These are phyloP conservation scores for Ridgeia piscesae DNA, from an alignment of 1,140 invertebrate species.

Conservation along the genomic window DNA sequence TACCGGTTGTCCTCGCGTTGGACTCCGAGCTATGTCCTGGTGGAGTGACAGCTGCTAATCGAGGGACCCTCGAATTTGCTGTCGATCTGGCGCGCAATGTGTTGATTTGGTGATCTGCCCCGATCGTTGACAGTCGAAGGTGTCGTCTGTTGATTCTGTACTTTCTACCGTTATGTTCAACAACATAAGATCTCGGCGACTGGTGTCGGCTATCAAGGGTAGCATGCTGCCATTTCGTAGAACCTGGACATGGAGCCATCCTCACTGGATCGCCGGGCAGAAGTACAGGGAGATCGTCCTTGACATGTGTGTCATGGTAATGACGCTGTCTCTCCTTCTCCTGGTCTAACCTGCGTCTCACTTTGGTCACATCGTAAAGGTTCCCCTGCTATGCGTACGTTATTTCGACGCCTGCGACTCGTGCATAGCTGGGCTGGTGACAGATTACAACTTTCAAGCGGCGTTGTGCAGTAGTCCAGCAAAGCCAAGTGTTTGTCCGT, in stretches of 20 bases:
- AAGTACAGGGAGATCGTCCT: not conserved
- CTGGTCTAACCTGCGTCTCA: not conserved
- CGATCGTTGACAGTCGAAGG: too few species aligned
- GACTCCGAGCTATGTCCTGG: not conserved
- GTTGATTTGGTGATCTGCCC: not conserved
- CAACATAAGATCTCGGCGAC: too few species aligned
- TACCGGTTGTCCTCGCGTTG: not conserved
- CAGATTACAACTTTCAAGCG: not conserved
- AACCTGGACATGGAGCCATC: not conserved
- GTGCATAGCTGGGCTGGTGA: slow-evolving; percentile 8
- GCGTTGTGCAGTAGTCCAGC: not conserved
- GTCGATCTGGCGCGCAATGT: not conserved
- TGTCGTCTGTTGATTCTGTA: too few species aligned
- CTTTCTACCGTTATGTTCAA: too few species aligned
- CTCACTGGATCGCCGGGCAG: slow-evolving; percentile 13
- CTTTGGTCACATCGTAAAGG: not conserved
- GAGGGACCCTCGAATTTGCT: not conserved
- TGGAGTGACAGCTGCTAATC: not conserved
- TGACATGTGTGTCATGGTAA: not conserved
- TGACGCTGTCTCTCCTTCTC: slow-evolving; percentile 7
- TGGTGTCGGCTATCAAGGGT: too few species aligned
- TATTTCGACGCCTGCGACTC: not conserved
- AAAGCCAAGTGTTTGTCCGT: too few species aligned
- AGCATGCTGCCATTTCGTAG: too few species aligned
- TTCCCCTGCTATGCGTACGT: not conserved